Base-by-base conservation (phyloP, 64 coral and sea anemone genomes). In the Montipora foliosa region DNA sequence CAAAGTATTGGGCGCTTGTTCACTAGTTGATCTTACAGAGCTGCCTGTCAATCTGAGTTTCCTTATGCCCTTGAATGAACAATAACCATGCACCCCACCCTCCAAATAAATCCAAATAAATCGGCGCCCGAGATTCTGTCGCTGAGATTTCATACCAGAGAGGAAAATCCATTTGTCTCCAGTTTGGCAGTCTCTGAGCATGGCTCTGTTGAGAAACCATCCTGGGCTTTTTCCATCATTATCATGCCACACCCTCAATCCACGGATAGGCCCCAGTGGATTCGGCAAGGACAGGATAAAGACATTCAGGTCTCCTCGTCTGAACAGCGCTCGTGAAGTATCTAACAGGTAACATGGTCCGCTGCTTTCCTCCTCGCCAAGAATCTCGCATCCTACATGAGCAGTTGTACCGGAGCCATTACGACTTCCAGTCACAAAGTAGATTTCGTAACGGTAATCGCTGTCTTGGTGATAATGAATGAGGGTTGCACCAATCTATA, bases 371-470 rank as follows among this genome's bases (percentile, higher is more conserved):
- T 45, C 58, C 10, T 78, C 64, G 15, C 91, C 91, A 72, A 82
- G 64, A 29, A 93, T 87, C 15, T 86, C 84, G 78, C 91, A 93
- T 19, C 76, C 83, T 11, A 93, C 91, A 86, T 93, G 48, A 17
- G 91, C 82, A 1, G 82, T 93, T 62, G 91, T 87, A 59, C 83
- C 83, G 5, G 82, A 77, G 16, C 45, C 59, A 46, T 77, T 87
- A 8, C 84, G 91, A n/a, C 84, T 93, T 51, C 91, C 91, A 16
- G 91, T 93, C 8, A 93, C 91, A 67, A 93, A 74, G 72, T 84
- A 87, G 37, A 93, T 77, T 67, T 93, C 82, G 46, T 93, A 93
- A 10, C 62, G 49, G 74, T 93, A 93, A 60, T 70, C 45, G 14
- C 44, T 45, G 17, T 74, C 69, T 52, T 49, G 83, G 45, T 55